Percentiles rank a stretch among this genome's conserved stretches.
Conservation (phyloP, 2,797 vertebrate species). For the Takifugu rubripes region DNA sequence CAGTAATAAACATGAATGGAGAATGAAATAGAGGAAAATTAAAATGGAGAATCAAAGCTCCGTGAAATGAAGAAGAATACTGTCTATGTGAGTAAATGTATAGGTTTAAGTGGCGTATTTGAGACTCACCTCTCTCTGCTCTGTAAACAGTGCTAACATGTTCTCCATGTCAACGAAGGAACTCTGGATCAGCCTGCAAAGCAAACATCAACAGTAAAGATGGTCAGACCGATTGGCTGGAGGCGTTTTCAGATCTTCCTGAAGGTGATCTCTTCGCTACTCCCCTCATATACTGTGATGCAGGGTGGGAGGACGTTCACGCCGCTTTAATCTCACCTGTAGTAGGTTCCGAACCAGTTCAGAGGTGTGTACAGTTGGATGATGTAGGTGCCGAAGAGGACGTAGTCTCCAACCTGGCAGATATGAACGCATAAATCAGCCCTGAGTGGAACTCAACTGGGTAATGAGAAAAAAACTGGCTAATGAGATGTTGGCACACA, state of each 20-base stretch:
- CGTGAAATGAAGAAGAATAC: too few species aligned
- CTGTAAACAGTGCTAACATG: constrained; percentile 84
- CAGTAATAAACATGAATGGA: too few species aligned
- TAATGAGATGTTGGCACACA: too few species aligned
- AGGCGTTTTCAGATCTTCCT: not conserved
- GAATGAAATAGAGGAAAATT: too few species aligned
- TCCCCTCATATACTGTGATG: too few species aligned
- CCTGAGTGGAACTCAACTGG: not conserved
- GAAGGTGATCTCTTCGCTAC: too few species aligned
- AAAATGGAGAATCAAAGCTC: too few species aligned
- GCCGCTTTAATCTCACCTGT: constrained; percentile 45
- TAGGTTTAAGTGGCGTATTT: too few species aligned
- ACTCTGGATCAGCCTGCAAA: constrained; percentile 85
- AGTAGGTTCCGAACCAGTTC: constrained; percentile 94
- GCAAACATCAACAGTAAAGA: not conserved
- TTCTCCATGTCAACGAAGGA: constrained; percentile 94
- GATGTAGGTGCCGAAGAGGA: constrained; percentile 91
- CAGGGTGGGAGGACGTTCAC: not conserved
- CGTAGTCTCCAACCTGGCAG: constrained; percentile 86
- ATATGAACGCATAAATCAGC: not conserved
- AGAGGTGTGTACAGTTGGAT: constrained; percentile 90
- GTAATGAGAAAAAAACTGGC: too few species aligned
- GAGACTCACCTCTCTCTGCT: constrained; percentile 80
- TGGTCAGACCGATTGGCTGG: not conserved
- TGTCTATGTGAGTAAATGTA: too few species aligned